These are phyloP conservation scores for Gobius niger DNA, from an alignment of 2,113 vertebrate genomes.

Conservation along the genomic window DNA sequence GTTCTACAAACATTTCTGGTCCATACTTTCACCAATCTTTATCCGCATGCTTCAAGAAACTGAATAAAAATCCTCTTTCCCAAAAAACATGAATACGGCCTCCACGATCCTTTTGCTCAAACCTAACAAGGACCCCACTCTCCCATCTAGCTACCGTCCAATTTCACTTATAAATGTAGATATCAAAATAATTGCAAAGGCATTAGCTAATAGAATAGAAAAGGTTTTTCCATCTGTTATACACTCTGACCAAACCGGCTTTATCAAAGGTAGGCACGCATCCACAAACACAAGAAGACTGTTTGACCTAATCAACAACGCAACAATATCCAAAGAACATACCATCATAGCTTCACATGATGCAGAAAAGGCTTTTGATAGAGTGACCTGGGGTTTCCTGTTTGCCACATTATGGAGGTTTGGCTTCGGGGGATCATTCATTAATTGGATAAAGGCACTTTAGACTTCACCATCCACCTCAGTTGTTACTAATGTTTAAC, in stretches of 20 bases:
- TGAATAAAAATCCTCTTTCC: neutral
- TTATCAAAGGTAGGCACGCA: neutral
- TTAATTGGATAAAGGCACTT: too few relatives aligned
- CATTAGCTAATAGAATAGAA: neutral
- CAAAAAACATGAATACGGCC: neutral
- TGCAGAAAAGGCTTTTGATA: too few relatives aligned
- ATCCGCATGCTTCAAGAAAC: neutral
- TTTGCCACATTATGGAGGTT: too few relatives aligned
- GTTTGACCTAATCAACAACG: too few relatives aligned
- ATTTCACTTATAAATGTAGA: neutral
- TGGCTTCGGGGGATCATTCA: too few relatives aligned
- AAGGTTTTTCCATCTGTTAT: neutral
- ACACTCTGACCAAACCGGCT: neutral
- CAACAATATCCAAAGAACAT: too few relatives aligned
- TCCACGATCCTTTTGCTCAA: neutral
- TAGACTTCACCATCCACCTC: too few relatives aligned
- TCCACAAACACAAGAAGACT: too few relatives aligned
- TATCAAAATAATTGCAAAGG: neutral
- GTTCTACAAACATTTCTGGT: neutral
- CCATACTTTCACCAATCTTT: neutral
- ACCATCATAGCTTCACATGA: too few relatives aligned
- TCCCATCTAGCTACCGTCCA: neutral
- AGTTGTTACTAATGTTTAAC: too few relatives aligned
- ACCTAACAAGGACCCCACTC: neutral
- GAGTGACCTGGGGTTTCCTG: too few relatives aligned